These are phyloP conservation scores for Apodemia duryi DNA, from an alignment of 2,888 invertebrate species.

Conservation along the genomic window DNA sequence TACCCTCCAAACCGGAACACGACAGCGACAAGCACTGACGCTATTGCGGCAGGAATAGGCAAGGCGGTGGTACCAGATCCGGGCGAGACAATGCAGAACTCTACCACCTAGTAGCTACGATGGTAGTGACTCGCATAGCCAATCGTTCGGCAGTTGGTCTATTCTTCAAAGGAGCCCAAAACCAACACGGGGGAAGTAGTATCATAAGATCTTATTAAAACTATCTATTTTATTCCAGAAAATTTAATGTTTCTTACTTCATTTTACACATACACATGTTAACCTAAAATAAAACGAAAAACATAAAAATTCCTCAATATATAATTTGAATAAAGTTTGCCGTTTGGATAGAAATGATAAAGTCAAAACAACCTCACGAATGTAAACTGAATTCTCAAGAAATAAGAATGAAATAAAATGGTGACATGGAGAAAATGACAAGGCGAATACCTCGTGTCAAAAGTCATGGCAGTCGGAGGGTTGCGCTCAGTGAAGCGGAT, in stretches of 20 bases:
- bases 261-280: not conserved
- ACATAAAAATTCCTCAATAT: not conserved
- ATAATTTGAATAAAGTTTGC: not conserved
- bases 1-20: too few species aligned
- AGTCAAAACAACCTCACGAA: slow-evolving; percentile 14
- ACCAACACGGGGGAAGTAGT: too few species aligned
- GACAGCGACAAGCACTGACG: too few species aligned
- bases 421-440: slow-evolving; percentile 39
- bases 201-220: too few species aligned
- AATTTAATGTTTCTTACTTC: not conserved
- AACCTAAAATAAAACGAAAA: not conserved
- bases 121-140: too few species aligned
- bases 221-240: too few species aligned
- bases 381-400: slow-evolving; percentile 22
- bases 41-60: too few species aligned
- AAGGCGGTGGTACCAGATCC: too few species aligned
- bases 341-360: slow-evolving; percentile 2
- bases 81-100: too few species aligned
- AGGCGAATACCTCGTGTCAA: slow-evolving; percentile 40
- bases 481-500: slow-evolving; percentile 44
- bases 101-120: too few species aligned
- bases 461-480: slow-evolving; percentile 36
- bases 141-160: too few species aligned
- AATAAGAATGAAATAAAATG: slow-evolving; percentile 33
- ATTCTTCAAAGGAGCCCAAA: too few species aligned